These are phyloP conservation scores for Aphodius granarius DNA, from an alignment of 2,888 invertebrate species.

Conservation along the genomic window DNA sequence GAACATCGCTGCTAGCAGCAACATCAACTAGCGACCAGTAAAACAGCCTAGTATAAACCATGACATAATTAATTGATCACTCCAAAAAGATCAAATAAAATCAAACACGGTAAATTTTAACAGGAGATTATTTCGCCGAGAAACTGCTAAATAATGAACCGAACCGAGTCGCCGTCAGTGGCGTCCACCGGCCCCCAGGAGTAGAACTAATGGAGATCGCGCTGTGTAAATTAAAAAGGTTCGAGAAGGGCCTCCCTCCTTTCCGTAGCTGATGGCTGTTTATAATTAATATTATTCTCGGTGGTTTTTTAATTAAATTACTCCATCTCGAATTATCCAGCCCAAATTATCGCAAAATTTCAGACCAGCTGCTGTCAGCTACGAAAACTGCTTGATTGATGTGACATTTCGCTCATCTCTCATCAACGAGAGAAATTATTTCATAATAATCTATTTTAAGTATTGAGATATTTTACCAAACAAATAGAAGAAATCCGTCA, in stretches of 20 bases:
- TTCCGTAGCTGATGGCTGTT: neutral
- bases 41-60: no score
- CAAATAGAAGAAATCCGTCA: no score
- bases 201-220: neutral
- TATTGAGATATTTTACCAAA: no score
- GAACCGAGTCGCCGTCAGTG: neutral
- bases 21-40: no score
- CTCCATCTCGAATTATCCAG: neutral
- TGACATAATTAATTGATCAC: neutral
- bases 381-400: neutral
- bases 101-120: neutral
- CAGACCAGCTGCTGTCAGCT: neutral
- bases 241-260: neutral
- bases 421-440: no score
- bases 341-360: neutral
- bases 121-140: neutral
- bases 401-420: neutral
- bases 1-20: no score
- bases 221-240: neutral
- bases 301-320: neutral
- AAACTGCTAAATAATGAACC: neutral
- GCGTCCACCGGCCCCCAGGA: neutral
- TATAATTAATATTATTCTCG: neutral
- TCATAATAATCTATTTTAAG: no score
- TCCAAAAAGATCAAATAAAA: neutral